Conservation (phyloP, 1,140 invertebrate species). For the Cataglyphis hispanica region DNA sequence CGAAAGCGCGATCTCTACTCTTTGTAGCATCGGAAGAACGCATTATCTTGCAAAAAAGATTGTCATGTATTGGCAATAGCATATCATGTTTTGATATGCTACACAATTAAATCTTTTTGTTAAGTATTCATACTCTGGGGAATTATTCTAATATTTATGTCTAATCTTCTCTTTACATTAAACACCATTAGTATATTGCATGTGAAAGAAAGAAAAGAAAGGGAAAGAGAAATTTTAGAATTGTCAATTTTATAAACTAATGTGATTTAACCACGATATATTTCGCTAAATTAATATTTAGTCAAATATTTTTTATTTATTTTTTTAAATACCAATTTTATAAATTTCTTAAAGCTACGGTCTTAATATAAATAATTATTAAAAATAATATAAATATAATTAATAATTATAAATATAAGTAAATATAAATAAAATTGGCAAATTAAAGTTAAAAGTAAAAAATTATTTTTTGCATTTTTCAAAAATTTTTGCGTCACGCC, state of each 20-base stretch:
- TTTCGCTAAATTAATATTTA: too few relatives aligned
- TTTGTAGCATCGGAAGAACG: slow-evolving; percentile 18
- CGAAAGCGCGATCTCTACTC: slow-evolving; percentile 52
- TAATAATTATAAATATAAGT: background rate
- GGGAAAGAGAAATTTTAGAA: too few relatives aligned
- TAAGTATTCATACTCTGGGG: background rate
- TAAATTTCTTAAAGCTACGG: background rate
- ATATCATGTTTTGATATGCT: background rate
- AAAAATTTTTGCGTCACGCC: background rate
- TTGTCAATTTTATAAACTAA: slow-evolving; percentile 2
- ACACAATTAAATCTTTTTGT: slow-evolving; percentile 18
- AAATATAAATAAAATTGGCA: background rate
- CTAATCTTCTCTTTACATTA: background rate
- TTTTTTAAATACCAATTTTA: background rate
- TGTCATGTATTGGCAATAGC: background rate
- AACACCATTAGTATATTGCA: background rate
- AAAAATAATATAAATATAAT: too few relatives aligned
- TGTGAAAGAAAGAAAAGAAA: background rate
- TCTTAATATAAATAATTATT: too few relatives aligned
- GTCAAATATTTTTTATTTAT: background rate
- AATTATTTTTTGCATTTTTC: background rate
- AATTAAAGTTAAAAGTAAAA: background rate
- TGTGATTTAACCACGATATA: background rate
- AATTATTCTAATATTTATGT: background rate
- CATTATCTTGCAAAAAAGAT: background rate